Base-by-base conservation (phyloP, 2,113 vertebrate genomes). In the Rhea pennata region DNA sequence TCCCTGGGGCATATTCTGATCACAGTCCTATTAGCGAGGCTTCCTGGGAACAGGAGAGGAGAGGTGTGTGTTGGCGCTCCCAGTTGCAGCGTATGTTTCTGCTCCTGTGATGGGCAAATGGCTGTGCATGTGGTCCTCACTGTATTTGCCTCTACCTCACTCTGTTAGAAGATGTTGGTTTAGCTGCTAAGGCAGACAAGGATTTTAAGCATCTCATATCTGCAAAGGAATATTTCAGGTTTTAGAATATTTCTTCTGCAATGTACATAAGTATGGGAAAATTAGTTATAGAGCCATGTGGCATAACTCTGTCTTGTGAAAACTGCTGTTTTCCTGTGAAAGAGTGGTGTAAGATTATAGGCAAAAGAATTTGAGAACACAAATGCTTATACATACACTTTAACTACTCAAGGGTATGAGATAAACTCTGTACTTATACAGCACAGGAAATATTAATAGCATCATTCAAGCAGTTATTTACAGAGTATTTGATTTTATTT, bases 241-340 rank as follows among this genome's bases (percentile, higher is more conserved):
- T 94, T 97, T 77, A 54, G 33, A 40, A 21, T 90, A 53, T 87
- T 91, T 88, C 23, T 84, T 91, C 58, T 92, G 26, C 48, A n/a
- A 10, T 64, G 36, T 88, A 86, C 29, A 61, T 12, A 61, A 17
- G 64, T 75, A 51, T 81, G 65, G 88, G 65, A 69, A 88, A 74
- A 50, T 61, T 72, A 53, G 21, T 80, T 86, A 19, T 0, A 86
- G 40, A 70, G n/a, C 54, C 80, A 11, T 33, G 31, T 71, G 48
- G 65, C 40, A 42, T 73, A 86, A 29, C 40, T 81, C 64, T 7
- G 2, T 85, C 44, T 73, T 87, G 44, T 75, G 66, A 72, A 95
- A 96, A 94, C 54, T 82, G 11, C 36, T 75, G 12, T 33, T 88
- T 84, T 92, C 80, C 62, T 66, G 66, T 89, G 77, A 59, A 62